phyloP scores from a whole-genome alignment of 1,140 invertebrate species.

The Bombus balteatus region DNA sequence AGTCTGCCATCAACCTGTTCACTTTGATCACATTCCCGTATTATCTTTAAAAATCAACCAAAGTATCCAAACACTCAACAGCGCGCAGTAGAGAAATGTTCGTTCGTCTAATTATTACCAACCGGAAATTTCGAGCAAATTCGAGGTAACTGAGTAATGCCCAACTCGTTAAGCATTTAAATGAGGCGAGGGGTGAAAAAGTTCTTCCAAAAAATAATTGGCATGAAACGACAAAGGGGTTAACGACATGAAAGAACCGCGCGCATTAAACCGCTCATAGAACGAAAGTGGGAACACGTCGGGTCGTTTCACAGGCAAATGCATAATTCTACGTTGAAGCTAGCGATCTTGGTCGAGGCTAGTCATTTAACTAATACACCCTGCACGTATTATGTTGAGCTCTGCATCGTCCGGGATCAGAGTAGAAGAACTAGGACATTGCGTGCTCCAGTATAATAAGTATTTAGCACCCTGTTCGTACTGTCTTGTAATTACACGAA shows the following conservation, averaged over 20 bases:
- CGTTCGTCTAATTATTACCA: background rate
- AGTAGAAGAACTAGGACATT: conserved; percentile 40
- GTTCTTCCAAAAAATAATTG: background rate
- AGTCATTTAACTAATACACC: conserved; percentile 5
- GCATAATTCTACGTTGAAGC: conserved; percentile 16
- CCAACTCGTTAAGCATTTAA: no score
- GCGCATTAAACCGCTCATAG: background rate
- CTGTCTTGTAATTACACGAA: background rate
- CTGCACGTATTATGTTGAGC: background rate
- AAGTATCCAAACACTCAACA: background rate
- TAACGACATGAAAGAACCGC: background rate
- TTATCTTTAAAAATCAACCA: background rate
- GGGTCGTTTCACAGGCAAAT: background rate
- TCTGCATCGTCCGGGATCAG: background rate
- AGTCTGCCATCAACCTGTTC: background rate
- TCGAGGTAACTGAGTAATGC: background rate
- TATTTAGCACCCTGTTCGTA: conserved; percentile 25
- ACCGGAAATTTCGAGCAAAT: background rate
- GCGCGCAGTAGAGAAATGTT: background rate
- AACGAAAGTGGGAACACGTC: conserved; percentile 14
- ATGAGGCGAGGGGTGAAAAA: background rate
- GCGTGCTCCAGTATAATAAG: conserved; percentile 43
- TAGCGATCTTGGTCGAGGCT: background rate
- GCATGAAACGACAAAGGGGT: conserved; percentile 1
- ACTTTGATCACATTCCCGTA: background rate